Percentiles rank a stretch among this genome's conserved stretches.
These are phyloP conservation scores for Spea hammondii DNA, from an alignment of 2,797 vertebrate genomes.

Conservation along the genomic window DNA sequence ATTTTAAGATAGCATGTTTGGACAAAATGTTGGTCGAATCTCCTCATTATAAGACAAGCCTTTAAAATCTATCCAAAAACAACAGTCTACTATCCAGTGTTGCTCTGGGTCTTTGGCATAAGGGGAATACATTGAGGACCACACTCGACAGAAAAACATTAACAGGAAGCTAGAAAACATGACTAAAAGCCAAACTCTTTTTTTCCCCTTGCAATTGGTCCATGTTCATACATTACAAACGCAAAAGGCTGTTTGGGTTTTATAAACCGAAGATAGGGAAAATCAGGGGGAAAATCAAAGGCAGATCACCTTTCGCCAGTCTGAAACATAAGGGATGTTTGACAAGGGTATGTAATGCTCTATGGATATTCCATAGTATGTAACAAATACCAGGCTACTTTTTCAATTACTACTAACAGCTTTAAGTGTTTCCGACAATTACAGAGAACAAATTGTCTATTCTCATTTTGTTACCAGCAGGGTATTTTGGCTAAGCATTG, in stretches of 20 bases:
- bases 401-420: not conserved
- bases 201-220: not conserved
- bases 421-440: conserved; percentile 13
- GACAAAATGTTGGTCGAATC: too few species aligned
- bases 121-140: conserved; percentile 7
- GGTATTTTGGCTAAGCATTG: too few species aligned
- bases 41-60: not conserved
- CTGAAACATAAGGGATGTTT: not conserved
- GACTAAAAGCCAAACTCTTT: conserved; percentile 12
- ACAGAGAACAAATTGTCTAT: not conserved
- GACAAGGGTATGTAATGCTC: not conserved
- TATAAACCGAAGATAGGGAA: not conserved
- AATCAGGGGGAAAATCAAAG: too few species aligned
- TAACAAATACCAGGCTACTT: not conserved
- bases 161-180: not conserved
- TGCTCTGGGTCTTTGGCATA: conserved; percentile 19
- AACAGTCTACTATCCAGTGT: conserved; percentile 16
- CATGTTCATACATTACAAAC: conserved; percentile 6
- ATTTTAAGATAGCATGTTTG: too few species aligned
- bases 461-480: not conserved
- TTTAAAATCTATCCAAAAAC: conserved; percentile 35
- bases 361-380: not conserved
- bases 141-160: conserved; percentile 19
- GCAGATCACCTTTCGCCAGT: not conserved
- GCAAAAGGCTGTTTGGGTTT: conserved; percentile 13